Evolutionary conservation across 2,888 invertebrate species (phyloP), one percentile per base, ranked within the genome.

Genomic region (Cheilosia vernalis): DNA sequence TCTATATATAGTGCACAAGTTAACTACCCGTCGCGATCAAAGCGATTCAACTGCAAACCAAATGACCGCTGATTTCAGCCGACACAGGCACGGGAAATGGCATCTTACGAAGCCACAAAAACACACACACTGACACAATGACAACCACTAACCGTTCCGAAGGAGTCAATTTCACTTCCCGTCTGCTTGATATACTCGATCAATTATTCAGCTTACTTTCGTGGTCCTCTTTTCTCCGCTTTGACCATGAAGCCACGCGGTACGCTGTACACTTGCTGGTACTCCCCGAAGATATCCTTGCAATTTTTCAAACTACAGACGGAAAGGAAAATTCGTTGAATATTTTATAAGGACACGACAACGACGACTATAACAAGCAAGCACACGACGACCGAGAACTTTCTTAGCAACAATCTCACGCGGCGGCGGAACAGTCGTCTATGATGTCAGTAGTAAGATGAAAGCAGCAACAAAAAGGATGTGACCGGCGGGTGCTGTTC

Each of bases 121-220:
- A 24, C 55, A 56, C 15, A 13, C 37, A 61, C n/a, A 40, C 49
- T 42, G 27, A 19, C n/a, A 42, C 40, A 21, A 10, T 17, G 10
- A 47, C n/a, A 30, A 30, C 33, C 19, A 24, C 44, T 13, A 17
- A 61, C 37, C 24, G 24, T 47, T 30, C 40, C 37, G 56, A n/a
- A 63, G 42, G 33, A 47, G 30, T 63, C 49, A 63, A 56, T 79
- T 73, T 70, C 55, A 79, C 74, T 70, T 30, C 40, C 37, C 55
- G 77, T 61, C 47, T 53, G 21, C 21, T 72, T 44, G 42, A 40
- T 56, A 49, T 63, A 47, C 33, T 44, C 60, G 76, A 66, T 85
- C 76, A 85, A 85, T 85, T 81, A 85, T 85, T 85, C 76, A 85
- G 66, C 69, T 67, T 67, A 70, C 85, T 72, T 81, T 72, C 70